phyloP scores from a whole-genome alignment of 2,888 invertebrate genomes.

The Caenorhabditis sp. region DNA sequence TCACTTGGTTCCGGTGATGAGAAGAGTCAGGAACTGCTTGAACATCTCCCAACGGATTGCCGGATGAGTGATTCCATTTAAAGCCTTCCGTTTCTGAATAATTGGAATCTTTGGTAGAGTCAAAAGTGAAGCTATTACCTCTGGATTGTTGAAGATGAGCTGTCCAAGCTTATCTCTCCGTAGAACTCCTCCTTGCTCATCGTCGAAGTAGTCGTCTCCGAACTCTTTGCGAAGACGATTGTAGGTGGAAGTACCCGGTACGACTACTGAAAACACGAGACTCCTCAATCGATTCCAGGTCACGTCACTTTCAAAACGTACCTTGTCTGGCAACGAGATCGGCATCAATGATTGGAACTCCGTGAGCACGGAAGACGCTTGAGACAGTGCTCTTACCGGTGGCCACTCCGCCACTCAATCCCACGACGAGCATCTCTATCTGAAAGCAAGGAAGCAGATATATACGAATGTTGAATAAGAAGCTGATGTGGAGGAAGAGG shows the following conservation, averaged over 20 bases:
- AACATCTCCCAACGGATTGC: constrained; percentile 78
- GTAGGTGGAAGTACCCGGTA: constrained; percentile 78
- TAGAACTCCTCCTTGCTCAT: constrained; percentile 77
- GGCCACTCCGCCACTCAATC: constrained; percentile 81
- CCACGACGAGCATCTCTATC: constrained; percentile 77
- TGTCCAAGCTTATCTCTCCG: constrained; percentile 77
- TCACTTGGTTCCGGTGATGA: constrained; percentile 68
- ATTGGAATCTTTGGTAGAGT: background rate
- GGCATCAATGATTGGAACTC: constrained; percentile 79
- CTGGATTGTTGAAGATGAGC: constrained; percentile 76
- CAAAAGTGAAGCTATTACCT: constrained; percentile 39
- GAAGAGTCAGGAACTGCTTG: constrained; percentile 68
- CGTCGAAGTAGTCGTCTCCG: constrained; percentile 79
- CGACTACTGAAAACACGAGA: constrained; percentile 79
- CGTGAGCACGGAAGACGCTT: constrained; percentile 64
- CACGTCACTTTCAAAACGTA: constrained; percentile 15
- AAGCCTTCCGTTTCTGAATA: constrained; percentile 70
- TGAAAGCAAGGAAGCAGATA: constrained; percentile 6
- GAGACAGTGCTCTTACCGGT: constrained; percentile 80
- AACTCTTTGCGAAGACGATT: constrained; percentile 75
- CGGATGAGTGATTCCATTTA: constrained; percentile 80
- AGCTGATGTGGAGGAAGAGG: background rate
- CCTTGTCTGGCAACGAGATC: constrained; percentile 81
- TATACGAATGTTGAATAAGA: background rate
- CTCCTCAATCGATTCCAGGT: background rate